Conservation (phyloP, 2,797 vertebrate genomes). For the Jordanella pulchra region DNA sequence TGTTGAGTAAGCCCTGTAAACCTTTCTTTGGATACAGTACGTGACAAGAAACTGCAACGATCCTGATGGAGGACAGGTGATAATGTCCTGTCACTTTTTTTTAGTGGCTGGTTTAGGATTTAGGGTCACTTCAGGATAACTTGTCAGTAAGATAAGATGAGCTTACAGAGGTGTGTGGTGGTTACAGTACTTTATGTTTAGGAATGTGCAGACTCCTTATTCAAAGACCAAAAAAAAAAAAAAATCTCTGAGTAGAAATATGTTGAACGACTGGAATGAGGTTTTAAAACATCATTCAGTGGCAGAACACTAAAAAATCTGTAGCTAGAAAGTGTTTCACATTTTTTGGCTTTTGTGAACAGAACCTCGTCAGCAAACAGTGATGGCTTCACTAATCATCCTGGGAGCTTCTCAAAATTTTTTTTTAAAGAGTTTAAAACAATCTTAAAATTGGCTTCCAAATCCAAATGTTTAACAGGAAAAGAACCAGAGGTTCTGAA, state of each 20-base stretch:
- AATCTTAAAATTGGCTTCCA: not conserved
- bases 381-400: too few species aligned
- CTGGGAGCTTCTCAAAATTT: not conserved
- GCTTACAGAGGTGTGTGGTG: not conserved
- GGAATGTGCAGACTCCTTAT: conserved; percentile 2
- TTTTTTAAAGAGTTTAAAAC: not conserved
- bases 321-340: not conserved
- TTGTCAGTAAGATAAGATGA: not conserved
- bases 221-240: too few species aligned
- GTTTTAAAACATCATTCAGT: not conserved
- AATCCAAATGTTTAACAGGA: not conserved
- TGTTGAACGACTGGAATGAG: too few species aligned
- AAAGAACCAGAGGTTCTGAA: not conserved
- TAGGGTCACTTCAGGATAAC: not conserved
- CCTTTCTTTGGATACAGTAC: conserved; percentile 70
- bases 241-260: too few species aligned
- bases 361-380: not conserved
- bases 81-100: conserved; percentile 23
- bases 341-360: not conserved
- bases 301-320: not conserved
- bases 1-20: conserved; percentile 69
- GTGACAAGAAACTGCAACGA: conserved; percentile 42
- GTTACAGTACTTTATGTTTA: conserved; percentile 3
- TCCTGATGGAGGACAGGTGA: conserved; percentile 55
- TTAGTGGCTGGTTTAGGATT: conserved; percentile 22